Evolutionary conservation across 2,888 invertebrate genomes (phyloP), one percentile per base, ranked within the genome.

Genomic region (Sylvicola cinctus): DNA sequence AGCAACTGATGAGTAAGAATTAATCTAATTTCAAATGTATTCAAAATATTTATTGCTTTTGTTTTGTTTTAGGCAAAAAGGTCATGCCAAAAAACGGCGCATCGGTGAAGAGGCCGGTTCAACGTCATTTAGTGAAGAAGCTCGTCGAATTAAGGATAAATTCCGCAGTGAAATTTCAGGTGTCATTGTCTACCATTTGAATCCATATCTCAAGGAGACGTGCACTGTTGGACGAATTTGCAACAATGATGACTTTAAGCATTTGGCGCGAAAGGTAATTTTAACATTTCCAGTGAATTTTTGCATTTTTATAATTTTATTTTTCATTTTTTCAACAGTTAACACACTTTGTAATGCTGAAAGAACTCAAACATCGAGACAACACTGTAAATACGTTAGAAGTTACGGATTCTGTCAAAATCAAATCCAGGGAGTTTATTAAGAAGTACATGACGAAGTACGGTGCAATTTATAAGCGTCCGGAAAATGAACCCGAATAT

Each of bases 401-500:
- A 31, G 51, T 52, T n/a, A 51, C 49, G 3, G 51, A 51, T 35
- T 51, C 40, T 37, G 93, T 95, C 6, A 85, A 88, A 46, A 75
- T 80, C 45, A 96, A 96, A 58, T 88, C 93, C 14, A 81, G 81
- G 54, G 93, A 88, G 58, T 95, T 87, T 55, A 85, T 95, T 36
- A 75, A 72, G 49, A 91, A 90, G 52, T 95, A 95, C 58, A 95
- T 96, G 95, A 74, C 74, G 16, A 90, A 90, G 58, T 91, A 85
- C 58, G 90, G 88, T 1, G 69, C 77, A 2, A 66, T 6, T 13
- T 50, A 49, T 39, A 39, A 47, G 11, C 43, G 46, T 31, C 48
- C 49, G 6, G 41, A 43, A 17, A 49, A 49, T 39, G 50, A 50
- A 44, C 49, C 49, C 3, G 49, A 50, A 20, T 20, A 20, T 20